phyloP scores from a whole-genome alignment of 2,888 invertebrate genomes.

The Tinea trinotella region DNA sequence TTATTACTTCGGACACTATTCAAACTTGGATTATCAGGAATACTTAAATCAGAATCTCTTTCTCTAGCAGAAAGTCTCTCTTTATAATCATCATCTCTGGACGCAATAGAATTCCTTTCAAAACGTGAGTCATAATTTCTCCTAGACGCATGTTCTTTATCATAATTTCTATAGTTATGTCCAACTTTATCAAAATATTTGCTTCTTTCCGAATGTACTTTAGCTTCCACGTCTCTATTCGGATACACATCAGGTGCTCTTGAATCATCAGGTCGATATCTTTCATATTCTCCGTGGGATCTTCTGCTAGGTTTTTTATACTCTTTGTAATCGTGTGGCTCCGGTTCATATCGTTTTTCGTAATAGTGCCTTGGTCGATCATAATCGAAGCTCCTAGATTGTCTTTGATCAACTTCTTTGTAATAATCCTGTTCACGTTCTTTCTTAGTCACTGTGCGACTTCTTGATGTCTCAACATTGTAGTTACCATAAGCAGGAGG shows the following conservation, averaged over 20 bases:
- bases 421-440: background rate
- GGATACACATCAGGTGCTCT: background rate
- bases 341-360: constrained; percentile 30
- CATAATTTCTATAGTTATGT: background rate
- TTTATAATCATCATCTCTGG: constrained; percentile 48
- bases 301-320: background rate
- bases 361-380: constrained; percentile 28
- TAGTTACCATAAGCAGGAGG: background rate
- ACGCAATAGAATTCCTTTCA: constrained; percentile 45
- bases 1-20: constrained; percentile 55
- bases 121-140: constrained; percentile 27
- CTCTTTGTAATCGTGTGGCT: background rate
- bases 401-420: constrained; percentile 25
- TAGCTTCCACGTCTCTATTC: background rate
- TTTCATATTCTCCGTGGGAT: background rate
- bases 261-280: constrained; percentile 19
- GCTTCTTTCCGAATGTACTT: background rate
- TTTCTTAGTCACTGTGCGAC: constrained; percentile 26
- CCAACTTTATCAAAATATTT: constrained; percentile 1
- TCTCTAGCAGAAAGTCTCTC: constrained; percentile 52
- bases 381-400: constrained; percentile 36
- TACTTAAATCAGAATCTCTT: constrained; percentile 56
- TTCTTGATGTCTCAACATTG: constrained; percentile 32
- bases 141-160: constrained; percentile 4
- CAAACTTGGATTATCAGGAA: constrained; percentile 56